Conservation (phyloP, 1,140 invertebrate species). For the Tetramorium parvispinum region DNA sequence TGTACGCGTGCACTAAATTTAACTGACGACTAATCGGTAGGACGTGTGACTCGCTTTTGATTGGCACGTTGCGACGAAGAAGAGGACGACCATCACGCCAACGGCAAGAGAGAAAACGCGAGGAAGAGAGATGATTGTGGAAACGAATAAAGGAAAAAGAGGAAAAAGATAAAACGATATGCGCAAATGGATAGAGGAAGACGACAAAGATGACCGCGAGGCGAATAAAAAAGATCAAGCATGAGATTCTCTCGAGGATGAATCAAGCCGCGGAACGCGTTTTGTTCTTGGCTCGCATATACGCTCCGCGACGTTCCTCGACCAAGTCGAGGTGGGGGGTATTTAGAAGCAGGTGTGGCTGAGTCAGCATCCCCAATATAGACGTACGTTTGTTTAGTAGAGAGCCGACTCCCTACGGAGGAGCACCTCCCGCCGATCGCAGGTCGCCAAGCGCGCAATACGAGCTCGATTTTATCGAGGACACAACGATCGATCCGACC, state of each 20-base stretch:
- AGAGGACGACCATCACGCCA: constrained; percentile 6
- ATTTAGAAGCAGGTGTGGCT: constrained; percentile 81
- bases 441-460: constrained; percentile 61
- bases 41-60: constrained; percentile 66
- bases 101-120: not conserved
- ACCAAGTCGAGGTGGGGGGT: constrained; percentile 68
- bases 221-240: not conserved
- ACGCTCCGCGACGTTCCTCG: constrained; percentile 49
- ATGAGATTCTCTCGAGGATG: constrained; percentile 72
- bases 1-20: constrained; percentile 74
- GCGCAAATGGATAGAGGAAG: not conserved
- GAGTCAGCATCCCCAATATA: constrained; percentile 83
- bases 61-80: constrained; percentile 64
- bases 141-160: constrained; percentile 30
- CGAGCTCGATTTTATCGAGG: constrained; percentile 58
- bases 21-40: constrained; percentile 71
- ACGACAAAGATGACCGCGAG: not conserved
- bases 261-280: constrained; percentile 78
- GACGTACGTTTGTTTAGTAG: constrained; percentile 81
- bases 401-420: constrained; percentile 81
- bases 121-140: constrained; percentile 26
- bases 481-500: constrained; percentile 52
- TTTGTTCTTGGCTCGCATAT: constrained; percentile 82
- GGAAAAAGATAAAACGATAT: not conserved
- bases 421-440: constrained; percentile 71